phyloP scores from a whole-genome alignment of 2,888 invertebrate genomes.

The Pammene aurita region DNA sequence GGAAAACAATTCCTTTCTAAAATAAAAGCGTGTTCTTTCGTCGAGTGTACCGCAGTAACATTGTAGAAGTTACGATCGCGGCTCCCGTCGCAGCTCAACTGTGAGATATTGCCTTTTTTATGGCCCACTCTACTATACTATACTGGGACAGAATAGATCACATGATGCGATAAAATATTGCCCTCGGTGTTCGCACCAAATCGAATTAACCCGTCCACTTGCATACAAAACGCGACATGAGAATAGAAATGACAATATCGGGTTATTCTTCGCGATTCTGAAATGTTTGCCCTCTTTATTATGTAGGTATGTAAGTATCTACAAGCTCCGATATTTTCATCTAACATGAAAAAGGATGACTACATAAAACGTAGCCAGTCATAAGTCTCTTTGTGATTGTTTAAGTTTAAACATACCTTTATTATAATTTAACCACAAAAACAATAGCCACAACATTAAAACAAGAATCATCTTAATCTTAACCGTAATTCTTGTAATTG shows the following conservation, averaged over 20 bases:
- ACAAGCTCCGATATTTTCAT: neutral
- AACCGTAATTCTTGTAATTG: slow-evolving; percentile 77
- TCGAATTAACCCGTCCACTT: slow-evolving; percentile 83
- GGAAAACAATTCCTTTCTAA: slow-evolving; percentile 68
- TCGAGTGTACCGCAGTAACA: slow-evolving; percentile 75
- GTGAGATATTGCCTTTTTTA: slow-evolving; percentile 84
- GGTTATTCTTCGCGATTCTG: slow-evolving; percentile 62
- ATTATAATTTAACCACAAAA: slow-evolving; percentile 12
- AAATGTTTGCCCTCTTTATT: slow-evolving; percentile 69
- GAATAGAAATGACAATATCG: slow-evolving; percentile 78
- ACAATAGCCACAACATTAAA: slow-evolving; percentile 41
- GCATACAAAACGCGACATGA: slow-evolving; percentile 79
- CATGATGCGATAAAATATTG: slow-evolving; percentile 83
- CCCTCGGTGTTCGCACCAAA: slow-evolving; percentile 77
- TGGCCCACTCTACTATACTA: slow-evolving; percentile 81
- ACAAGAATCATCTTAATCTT: slow-evolving; percentile 52
- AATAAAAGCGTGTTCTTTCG: slow-evolving; percentile 71
- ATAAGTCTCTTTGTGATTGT: neutral
- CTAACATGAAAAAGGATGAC: no score
- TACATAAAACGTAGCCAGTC: neutral
- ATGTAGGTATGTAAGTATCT: slow-evolving; percentile 32
- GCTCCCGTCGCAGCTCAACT: slow-evolving; percentile 78
- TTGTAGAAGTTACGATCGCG: slow-evolving; percentile 81
- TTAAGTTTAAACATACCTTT: neutral
- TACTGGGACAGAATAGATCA: slow-evolving; percentile 82